phyloP scores from a whole-genome alignment of 2,888 invertebrate species.

The Eledona agricola region DNA sequence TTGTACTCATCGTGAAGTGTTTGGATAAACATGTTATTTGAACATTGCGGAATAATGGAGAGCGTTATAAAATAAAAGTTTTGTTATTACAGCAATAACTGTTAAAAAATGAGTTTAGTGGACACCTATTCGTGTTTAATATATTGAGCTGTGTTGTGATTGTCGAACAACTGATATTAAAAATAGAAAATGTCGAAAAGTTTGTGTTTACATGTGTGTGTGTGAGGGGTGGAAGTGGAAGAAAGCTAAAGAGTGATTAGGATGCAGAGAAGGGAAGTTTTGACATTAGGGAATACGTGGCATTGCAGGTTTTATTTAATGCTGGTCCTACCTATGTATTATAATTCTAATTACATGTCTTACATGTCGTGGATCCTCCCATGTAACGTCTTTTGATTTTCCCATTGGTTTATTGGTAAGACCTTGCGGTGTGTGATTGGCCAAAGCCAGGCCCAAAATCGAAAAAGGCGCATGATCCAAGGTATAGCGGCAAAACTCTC shows the following conservation, averaged over 20 bases:
- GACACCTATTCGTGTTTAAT: no score
- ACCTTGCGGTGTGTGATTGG: conserved; percentile 60
- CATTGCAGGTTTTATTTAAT: conserved; percentile 27
- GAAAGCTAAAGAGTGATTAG: conserved; percentile 24
- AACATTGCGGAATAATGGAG: no score
- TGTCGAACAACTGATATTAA: no score
- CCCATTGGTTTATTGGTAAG: conserved; percentile 61
- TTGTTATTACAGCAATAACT: no score
- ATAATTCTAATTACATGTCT: conserved; percentile 63
- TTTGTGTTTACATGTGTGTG: no score
- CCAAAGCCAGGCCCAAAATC: conserved; percentile 50
- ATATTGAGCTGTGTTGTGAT: no score
- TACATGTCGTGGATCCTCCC: conserved; percentile 61
- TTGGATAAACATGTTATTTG: no score
- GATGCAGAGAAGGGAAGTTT: conserved; percentile 12
- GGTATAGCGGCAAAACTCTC: conserved; percentile 54
- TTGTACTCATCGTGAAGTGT: no score
- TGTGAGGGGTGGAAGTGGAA: no score
- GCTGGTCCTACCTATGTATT: conserved; percentile 49
- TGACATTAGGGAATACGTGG: conserved; percentile 28
- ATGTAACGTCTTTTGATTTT: conserved; percentile 62
- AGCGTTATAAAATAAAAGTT: no score
- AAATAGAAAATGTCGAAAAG: no score
- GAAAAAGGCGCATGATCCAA: conserved; percentile 58
- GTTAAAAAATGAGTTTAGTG: no score